Base-by-base conservation (phyloP, 2,888 invertebrate genomes). In the Morpho deidamia region DNA sequence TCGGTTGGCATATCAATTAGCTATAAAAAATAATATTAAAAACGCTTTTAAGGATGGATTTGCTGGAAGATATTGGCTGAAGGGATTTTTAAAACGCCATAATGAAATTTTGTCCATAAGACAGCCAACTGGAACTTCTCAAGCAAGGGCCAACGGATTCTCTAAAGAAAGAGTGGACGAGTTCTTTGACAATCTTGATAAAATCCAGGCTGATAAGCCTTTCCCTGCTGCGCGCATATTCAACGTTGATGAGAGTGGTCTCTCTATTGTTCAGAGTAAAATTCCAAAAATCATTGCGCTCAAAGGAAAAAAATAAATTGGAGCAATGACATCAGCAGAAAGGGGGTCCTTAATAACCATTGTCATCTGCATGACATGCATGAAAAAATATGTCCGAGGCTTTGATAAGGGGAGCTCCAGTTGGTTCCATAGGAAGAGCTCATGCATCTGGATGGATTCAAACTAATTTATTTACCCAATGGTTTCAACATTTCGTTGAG, bases 131-230 rank as follows among this genome's bases (percentile, higher is more conserved):
- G 59, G 56, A 43, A 65, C 63, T 7, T 60, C 63, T 35, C 44
- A 40, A 34, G 58, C 60, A 11, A 43, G 60, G 50, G 57, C 56
- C 11, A 44, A 44, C 39, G 62, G 62, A 39, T 63, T 63, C 35
- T 58, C 49, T 12, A 60, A 60, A 38, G 56, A 56, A 59, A 58
- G 41, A 48, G 52, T 63, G 58, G 50, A 62, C 14, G 61, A 60
- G 23, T 62, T 62, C 51, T 62, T 50, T 11, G 11, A 47, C 33
- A 53, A 47, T 43, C 39, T 51, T 39, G 51, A 51, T 11, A 51
- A 11, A 51, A 11, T 51, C 10, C 34, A 48, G 41, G 34, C 33
- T 41, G 48, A 48, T 9, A 47, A 40, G n/a, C 10, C 2, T n/a
- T 46, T 39, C 39, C 23, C 46, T 37, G 39, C 46, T 14, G n/a